Evolutionary conservation across 2,113 vertebrate genomes (phyloP).

Genomic region (Corythornis cristatus): DNA sequence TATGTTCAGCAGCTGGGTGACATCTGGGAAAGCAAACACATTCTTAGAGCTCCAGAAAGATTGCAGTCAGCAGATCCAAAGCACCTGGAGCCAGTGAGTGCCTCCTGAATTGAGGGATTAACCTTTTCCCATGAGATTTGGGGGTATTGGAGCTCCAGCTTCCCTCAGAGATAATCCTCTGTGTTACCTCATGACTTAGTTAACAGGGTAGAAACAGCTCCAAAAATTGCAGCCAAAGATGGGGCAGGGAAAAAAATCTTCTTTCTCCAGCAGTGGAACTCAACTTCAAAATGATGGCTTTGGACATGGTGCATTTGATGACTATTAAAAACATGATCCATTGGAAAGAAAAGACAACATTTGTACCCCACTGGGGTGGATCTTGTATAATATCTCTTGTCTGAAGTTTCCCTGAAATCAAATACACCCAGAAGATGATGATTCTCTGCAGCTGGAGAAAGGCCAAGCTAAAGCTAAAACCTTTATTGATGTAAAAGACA

Average conservation of each 20-base stretch:
- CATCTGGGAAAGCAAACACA: slow-evolving; percentile 5
- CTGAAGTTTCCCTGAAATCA: neutral
- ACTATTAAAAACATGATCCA: neutral
- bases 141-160: neutral
- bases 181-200: neutral
- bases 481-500: neutral
- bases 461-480: neutral
- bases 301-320: neutral
- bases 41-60: neutral
- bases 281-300: neutral
- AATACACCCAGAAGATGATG: neutral
- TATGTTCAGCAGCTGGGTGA: slow-evolving; percentile 12
- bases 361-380: accelerated
- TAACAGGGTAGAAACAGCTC: neutral
- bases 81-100: neutral
- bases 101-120: neutral
- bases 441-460: slow-evolving; percentile 24
- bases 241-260: too few relatives aligned
- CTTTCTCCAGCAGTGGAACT: neutral
- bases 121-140: neutral
- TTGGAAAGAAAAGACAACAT: neutral
- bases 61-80: slow-evolving; percentile 11
- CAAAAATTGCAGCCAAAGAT: neutral
- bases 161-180: neutral
- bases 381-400: accelerated